Percentiles rank a stretch among this genome's conserved stretches.
phyloP scores from a whole-genome alignment of 2,888 invertebrate genomes.

The Anoplius nigerrimus region DNA sequence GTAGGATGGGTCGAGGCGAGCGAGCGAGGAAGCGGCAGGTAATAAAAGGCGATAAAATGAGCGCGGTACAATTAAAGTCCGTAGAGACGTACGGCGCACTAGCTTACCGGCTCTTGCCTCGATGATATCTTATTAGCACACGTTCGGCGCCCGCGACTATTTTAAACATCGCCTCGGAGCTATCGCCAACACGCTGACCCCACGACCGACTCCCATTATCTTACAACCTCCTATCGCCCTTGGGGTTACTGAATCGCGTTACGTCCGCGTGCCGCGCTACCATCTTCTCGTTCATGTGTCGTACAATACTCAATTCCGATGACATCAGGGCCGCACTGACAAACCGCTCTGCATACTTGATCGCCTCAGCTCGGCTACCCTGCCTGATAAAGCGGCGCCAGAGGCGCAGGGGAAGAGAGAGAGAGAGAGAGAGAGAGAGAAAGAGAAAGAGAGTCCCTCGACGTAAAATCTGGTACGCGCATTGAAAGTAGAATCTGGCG shows the following conservation, averaged over 20 bases:
- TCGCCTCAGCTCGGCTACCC: not conserved
- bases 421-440: too few species aligned
- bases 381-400: not conserved
- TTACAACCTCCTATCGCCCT: slow-evolving; percentile 11
- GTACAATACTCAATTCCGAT: too few species aligned
- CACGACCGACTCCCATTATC: slow-evolving; percentile 26
- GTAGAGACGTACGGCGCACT: too few species aligned
- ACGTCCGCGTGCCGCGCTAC: slow-evolving; percentile 4
- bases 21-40: too few species aligned
- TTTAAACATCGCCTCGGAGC: not conserved
- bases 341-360: too few species aligned
- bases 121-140: slow-evolving; percentile 22
- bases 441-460: too few species aligned
- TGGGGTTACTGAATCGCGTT: not conserved
- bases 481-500: not conserved
- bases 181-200: slow-evolving; percentile 7
- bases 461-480: not conserved
- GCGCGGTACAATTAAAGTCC: too few species aligned
- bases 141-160: slow-evolving; percentile 1
- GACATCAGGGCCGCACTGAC: too few species aligned
- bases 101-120: slow-evolving; percentile 4
- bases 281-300: not conserved
- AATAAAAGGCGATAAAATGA: too few species aligned
- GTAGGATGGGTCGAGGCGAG: too few species aligned
- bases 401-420: too few species aligned